Evolutionary conservation across 1,140 invertebrate species (phyloP), one percentile per base, ranked within the genome.

Genomic region (Goniozus legneri): DNA sequence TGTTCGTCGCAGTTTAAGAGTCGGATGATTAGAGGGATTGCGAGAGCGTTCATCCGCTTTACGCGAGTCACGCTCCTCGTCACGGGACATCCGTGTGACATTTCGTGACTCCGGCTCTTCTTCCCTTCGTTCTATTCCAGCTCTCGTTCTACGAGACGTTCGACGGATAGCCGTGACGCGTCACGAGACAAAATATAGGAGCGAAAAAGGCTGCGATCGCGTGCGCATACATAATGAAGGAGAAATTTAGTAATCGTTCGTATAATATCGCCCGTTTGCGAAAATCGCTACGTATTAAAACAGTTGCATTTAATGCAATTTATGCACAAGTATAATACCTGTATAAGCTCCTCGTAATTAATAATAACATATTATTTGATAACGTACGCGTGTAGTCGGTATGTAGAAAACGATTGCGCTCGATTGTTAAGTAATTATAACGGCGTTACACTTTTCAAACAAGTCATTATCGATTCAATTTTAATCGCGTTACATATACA

Each of bases 81-180:
- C 47, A 38, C 39, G 41, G n/a, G 40, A 47, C 15, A 21, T 45
- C 42, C 36, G 34, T 50, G 46, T 56, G 53, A 61, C 56, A 56
- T 43, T 50, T 60, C 59, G 43, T 56, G 57, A 60, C 50, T 24
- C 15, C 38, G 21, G 18, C 52, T 42, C 49, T 42, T 56, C 48
- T 49, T 41, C 10, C 16, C 8, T n/a, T n/a, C n/a, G n/a, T n/a
- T n/a, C n/a, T n/a, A n/a, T n/a, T n/a, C n/a, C n/a, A n/a, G n/a
- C n/a, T n/a, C n/a, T n/a, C n/a, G n/a, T n/a, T n/a, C n/a, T n/a
- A n/a, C n/a, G n/a, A n/a, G n/a, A n/a, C 43, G 33, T 53, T 48
- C 46, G 19, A 36, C 44, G 44, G 45, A 48, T 42, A 10, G 37
- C 41, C 32, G 40, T 27, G 19, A 12, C 22, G 34, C 13, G 13